Evolutionary conservation across 2,888 invertebrate species (phyloP).

Genomic region (Epistrophella euchroma): DNA sequence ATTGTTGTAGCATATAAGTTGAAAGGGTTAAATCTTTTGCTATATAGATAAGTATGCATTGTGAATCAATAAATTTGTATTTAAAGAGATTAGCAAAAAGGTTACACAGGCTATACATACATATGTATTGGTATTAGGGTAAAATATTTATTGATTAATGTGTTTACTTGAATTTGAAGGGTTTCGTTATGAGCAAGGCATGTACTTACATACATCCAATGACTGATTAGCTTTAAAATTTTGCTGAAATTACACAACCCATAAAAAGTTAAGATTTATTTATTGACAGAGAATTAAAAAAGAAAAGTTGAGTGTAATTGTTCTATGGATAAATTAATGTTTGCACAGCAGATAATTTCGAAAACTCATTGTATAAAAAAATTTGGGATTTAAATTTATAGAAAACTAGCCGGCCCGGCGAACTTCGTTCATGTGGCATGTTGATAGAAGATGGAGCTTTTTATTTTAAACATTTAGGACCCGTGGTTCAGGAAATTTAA

Average conservation of each 20-base stretch:
- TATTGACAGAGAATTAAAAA: neutral
- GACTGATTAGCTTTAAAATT: slow-evolving; percentile 8
- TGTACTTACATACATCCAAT: neutral
- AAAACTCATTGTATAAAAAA: no score
- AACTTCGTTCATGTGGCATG: no score
- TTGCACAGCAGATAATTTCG: neutral
- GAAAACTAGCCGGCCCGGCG: no score
- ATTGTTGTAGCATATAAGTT: neutral
- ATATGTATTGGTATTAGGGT: no score
- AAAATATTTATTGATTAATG: slow-evolving; percentile 21
- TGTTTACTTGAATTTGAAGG: slow-evolving; percentile 6
- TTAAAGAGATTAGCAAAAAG: slow-evolving; percentile 11
- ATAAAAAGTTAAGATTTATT: slow-evolving; percentile 4
- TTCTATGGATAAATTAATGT: no score
- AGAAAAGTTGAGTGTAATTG: no score
- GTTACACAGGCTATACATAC: slow-evolving; percentile 13
- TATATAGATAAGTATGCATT: neutral
- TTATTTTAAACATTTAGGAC: no score
- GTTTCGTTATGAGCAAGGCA: neutral
- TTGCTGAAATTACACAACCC: neutral
- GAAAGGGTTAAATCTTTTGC: slow-evolving; percentile 27
- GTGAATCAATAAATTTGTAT: slow-evolving; percentile 28
- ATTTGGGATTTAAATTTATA: no score
- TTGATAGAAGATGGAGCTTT: no score
- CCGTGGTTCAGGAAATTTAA: no score